Conservation (phyloP, 2,113 vertebrate genomes). For the Cathartes aura region DNA sequence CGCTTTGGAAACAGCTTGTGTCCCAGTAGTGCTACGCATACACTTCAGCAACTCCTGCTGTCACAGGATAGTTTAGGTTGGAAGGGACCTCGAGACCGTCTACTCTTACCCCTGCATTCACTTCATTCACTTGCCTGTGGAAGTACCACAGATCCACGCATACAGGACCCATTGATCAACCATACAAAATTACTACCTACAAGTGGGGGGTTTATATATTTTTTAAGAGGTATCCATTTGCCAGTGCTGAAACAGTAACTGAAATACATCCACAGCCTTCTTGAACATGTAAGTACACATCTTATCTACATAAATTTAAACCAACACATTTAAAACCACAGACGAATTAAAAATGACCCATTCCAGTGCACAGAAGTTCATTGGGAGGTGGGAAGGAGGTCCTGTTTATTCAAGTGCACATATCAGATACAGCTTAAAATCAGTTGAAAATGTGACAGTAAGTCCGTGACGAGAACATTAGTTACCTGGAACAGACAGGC, state of each 20-base stretch:
- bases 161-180: neutral
- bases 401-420: neutral
- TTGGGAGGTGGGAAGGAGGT: neutral
- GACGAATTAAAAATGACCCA: neutral
- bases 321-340: neutral
- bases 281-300: rapidly evolving
- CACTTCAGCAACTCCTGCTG: neutral
- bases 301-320: neutral
- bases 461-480: neutral
- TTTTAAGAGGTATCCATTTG: neutral
- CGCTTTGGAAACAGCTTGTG: rapidly evolving
- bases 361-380: neutral
- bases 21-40: neutral
- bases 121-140: neutral
- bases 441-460: neutral
- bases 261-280: neutral
- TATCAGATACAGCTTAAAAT: neutral
- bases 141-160: neutral
- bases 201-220: neutral
- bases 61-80: neutral
- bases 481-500: neutral
- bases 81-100: neutral
- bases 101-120: rapidly evolving
- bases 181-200: neutral
- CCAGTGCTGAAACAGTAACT: neutral